Evolutionary conservation across 2,113 vertebrate species (phyloP).

Genomic region (Danionella cerebrum): DNA sequence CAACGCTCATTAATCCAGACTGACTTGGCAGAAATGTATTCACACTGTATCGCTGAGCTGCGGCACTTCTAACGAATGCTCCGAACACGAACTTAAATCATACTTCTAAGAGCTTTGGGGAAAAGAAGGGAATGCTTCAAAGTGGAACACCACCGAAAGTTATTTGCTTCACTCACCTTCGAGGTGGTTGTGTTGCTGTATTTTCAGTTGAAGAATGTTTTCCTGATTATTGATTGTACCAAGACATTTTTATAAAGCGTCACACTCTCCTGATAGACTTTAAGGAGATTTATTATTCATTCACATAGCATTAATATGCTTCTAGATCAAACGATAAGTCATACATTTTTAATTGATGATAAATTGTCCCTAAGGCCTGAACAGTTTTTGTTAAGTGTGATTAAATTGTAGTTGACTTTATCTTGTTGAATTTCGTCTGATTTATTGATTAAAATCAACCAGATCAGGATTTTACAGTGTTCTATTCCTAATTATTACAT

Average conservation of each 20-base stretch:
- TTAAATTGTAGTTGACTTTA: background rate
- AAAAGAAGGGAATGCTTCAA: slow-evolving; percentile 39
- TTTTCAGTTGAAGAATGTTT: background rate
- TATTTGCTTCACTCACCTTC: slow-evolving; percentile 13
- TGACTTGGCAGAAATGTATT: slow-evolving; percentile 50
- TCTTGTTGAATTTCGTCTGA: background rate
- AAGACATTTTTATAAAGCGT: no score
- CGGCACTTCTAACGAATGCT: slow-evolving; percentile 15
- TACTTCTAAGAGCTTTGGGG: slow-evolving; percentile 39
- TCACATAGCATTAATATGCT: background rate
- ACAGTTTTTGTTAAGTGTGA: background rate
- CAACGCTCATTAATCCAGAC: slow-evolving; percentile 23
- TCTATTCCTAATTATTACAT: no score
- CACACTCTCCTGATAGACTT: background rate
- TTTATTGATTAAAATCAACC: background rate
- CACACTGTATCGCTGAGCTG: slow-evolving; percentile 37
- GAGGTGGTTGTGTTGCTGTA: background rate
- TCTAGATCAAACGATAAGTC: background rate
- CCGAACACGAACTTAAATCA: slow-evolving; percentile 29
- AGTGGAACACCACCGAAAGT: slow-evolving; percentile 35
- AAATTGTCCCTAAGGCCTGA: background rate
- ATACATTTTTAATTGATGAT: background rate
- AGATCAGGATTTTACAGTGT: no score
- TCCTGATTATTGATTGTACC: no score
- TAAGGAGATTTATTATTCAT: background rate